Conservation (phyloP, 2,797 vertebrate genomes). For the Labeo calbasu region DNA sequence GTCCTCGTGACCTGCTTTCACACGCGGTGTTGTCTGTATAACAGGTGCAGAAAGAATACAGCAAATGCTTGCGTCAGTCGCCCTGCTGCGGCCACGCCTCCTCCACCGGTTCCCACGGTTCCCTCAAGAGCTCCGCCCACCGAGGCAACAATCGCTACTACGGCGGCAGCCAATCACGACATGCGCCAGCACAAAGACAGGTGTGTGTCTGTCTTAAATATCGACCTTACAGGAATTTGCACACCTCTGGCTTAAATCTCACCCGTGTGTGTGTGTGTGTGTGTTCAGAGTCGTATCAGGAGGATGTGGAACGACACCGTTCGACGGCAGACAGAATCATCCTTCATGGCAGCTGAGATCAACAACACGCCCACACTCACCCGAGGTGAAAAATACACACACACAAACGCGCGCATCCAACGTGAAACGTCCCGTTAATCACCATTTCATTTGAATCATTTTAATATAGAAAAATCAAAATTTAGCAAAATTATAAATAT, state of each 20-base stretch:
- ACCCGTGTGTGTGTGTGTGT: conserved; percentile 53
- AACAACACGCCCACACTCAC: conserved; percentile 93
- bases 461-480: not conserved
- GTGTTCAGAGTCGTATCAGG: conserved; percentile 87
- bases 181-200: conserved; percentile 78
- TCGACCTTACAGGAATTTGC: not conserved
- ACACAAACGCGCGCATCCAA: not conserved
- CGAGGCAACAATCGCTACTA: conserved; percentile 90
- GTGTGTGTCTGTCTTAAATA: conserved; percentile 53
- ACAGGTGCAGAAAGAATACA: conserved; percentile 93
- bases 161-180: conserved; percentile 85
- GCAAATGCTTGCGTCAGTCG: conserved; percentile 87
- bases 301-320: conserved; percentile 96
- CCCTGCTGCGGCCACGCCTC: conserved; percentile 87
- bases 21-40: not conserved
- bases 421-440: not conserved
- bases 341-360: conserved; percentile 90
- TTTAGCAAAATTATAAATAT: not conserved
- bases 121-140: conserved; percentile 87
- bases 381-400: conserved; percentile 76
- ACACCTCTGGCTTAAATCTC: not conserved
- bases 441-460: not conserved
- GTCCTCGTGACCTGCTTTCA: not conserved
- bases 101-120: conserved; percentile 80
- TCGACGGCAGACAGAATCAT: conserved; percentile 90